These are phyloP conservation scores for Achroia grisella DNA, from an alignment of 1,140 invertebrate genomes.

Conservation along the genomic window DNA sequence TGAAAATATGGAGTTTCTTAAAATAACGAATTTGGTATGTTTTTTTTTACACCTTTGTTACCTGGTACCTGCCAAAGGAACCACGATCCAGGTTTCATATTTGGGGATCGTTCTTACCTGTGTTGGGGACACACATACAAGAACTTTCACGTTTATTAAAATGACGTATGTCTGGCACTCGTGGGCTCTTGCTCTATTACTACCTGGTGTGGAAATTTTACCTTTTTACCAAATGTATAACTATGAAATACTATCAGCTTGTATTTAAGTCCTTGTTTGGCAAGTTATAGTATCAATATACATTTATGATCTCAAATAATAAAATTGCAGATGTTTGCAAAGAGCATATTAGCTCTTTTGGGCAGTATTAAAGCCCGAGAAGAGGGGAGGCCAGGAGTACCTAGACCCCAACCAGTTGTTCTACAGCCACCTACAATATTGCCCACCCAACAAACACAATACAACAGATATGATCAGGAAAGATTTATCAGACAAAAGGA, in stretches of 20 bases:
- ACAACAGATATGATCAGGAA: constrained; percentile 99
- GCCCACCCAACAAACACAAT: constrained; percentile 81
- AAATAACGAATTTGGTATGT: too few relatives aligned
- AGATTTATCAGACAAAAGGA: constrained; percentile 93
- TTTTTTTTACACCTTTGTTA: too few relatives aligned
- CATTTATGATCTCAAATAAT: not conserved
- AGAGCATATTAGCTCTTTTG: constrained; percentile 95
- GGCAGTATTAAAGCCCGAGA: constrained; percentile 94
- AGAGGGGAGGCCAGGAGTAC: constrained; percentile 83
- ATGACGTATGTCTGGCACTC: too few relatives aligned
- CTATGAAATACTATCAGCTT: not conserved
- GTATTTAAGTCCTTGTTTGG: not conserved
- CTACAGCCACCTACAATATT: constrained; percentile 81
- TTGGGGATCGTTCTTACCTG: too few relatives aligned
- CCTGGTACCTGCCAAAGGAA: too few relatives aligned
- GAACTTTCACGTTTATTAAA: too few relatives aligned
- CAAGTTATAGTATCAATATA: not conserved
- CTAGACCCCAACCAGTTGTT: constrained; percentile 78
- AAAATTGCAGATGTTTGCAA: constrained; percentile 84
- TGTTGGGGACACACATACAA: too few relatives aligned
- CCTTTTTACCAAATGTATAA: too few relatives aligned
- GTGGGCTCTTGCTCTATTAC: too few relatives aligned
- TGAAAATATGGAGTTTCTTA: too few relatives aligned
- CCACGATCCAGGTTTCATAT: too few relatives aligned
- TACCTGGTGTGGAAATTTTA: too few relatives aligned